These are phyloP conservation scores for Ophion costatus DNA, from an alignment of 2,888 invertebrate species.

Conservation along the genomic window DNA sequence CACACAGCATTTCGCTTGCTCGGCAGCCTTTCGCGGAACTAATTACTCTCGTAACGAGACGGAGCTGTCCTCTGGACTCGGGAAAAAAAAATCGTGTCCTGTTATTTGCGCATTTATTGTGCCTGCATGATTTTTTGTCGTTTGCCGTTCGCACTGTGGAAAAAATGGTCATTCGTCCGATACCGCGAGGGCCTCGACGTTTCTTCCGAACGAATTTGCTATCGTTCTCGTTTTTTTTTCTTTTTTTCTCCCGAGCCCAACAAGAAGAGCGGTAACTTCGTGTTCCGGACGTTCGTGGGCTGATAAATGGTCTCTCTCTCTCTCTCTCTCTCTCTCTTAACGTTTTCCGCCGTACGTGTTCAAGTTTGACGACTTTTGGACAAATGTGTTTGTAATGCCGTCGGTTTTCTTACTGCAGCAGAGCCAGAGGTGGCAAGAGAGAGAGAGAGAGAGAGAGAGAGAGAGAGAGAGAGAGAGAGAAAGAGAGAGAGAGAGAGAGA, in stretches of 20 bases:
- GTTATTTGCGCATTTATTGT: background rate
- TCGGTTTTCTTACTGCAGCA: conserved; percentile 22
- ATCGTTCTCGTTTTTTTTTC: background rate
- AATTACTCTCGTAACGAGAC: conserved; percentile 66
- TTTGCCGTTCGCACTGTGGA: conserved; percentile 27
- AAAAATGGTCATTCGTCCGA: conserved; percentile 4
- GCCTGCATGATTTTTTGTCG: conserved; percentile 25
- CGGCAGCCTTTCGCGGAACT: conserved; percentile 68
- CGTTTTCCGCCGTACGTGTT: conserved; percentile 66
- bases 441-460: conserved; percentile 70
- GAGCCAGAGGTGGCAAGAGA: conserved; percentile 59
- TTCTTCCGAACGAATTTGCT: conserved; percentile 6
- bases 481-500: conserved; percentile 74
- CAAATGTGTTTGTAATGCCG: conserved; percentile 37
- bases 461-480: conserved; percentile 74
- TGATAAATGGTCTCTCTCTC: conserved; percentile 33
- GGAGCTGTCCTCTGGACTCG: conserved; percentile 41
- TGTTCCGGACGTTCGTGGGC: conserved; percentile 46
- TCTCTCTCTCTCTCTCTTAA: background rate
- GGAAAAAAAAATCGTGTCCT: conserved; percentile 3
- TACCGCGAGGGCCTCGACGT: background rate
- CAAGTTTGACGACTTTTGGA: conserved; percentile 75
- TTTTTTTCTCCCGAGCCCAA: conserved; percentile 16
- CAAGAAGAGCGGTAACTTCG: conserved; percentile 13
- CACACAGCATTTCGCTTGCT: conserved; percentile 57